Percentiles rank a stretch among this genome's conserved stretches.
Conservation (phyloP, 1,140 invertebrate species). For the Drosophila quadrilineata region DNA sequence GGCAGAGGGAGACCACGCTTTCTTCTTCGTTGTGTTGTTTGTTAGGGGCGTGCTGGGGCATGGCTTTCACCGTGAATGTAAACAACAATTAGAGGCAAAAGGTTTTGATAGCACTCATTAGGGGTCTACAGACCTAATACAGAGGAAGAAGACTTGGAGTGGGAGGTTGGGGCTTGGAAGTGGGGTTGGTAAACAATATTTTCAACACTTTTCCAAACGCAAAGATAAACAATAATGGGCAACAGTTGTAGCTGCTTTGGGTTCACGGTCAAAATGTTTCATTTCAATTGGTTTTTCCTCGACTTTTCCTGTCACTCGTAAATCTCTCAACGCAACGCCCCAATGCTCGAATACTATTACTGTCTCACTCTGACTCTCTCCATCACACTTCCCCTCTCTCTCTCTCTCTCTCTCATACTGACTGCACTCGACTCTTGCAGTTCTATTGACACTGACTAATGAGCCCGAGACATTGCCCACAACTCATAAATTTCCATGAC, state of each 20-base stretch:
- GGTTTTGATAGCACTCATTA: constrained; percentile 2
- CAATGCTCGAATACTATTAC: constrained; percentile 23
- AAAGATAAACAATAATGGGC: constrained; percentile 53
- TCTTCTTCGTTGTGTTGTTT: constrained; percentile 2
- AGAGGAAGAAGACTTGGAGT: neutral
- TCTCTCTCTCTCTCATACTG: neutral
- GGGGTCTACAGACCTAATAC: too few species aligned
- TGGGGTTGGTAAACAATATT: constrained; percentile 38
- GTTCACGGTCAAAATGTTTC: constrained; percentile 65
- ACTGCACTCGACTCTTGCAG: neutral
- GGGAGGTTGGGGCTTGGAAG: neutral
- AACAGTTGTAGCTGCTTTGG: constrained; percentile 17
- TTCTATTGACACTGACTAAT: constrained; percentile 67
- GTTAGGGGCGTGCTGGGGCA: constrained; percentile 8
- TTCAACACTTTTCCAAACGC: constrained; percentile 57
- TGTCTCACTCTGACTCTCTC: too few species aligned
- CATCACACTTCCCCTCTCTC: neutral
- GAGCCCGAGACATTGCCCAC: constrained; percentile 44
- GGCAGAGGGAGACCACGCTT: too few species aligned
- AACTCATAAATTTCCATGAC: constrained; percentile 40
- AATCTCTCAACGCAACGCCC: constrained; percentile 58
- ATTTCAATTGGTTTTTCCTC: constrained; percentile 52
- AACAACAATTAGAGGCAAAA: constrained; percentile 61
- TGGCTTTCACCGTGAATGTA: constrained; percentile 64
- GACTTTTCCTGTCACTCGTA: constrained; percentile 26